phyloP scores from a whole-genome alignment of 2,888 invertebrate species.

The Noctua comes region DNA sequence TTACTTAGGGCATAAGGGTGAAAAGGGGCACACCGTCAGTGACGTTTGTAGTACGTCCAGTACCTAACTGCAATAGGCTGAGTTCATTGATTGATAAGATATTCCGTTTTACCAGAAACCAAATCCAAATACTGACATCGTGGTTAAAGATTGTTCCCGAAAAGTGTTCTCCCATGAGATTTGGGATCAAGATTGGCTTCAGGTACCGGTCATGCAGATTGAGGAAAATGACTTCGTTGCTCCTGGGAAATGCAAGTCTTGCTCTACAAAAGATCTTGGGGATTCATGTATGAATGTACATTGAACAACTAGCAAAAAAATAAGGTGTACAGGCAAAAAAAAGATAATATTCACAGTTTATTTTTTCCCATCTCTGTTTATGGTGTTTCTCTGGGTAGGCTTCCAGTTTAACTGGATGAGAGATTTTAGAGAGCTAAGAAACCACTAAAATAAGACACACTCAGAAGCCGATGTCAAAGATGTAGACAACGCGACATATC shows the following conservation, averaged over 20 bases:
- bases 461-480: background rate
- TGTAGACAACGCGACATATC: background rate
- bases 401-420: background rate
- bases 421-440: background rate
- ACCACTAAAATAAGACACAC: background rate
- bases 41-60: background rate
- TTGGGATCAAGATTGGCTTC: conserved; percentile 12
- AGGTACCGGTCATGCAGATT: conserved; percentile 30
- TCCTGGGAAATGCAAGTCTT: conserved; percentile 33
- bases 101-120: conserved; percentile 20
- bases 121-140: conserved; percentile 16
- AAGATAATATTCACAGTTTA: background rate
- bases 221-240: conserved; percentile 30
- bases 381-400: background rate
- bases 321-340: background rate
- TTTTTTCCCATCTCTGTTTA: background rate
- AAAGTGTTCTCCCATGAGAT: conserved; percentile 13
- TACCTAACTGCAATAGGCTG: background rate
- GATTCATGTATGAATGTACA: background rate
- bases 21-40: no score
- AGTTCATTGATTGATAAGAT: conserved; percentile 1
- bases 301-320: background rate
- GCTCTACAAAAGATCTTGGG: background rate
- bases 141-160: conserved; percentile 10
- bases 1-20: no score